These are phyloP conservation scores for Bombus sibiricus DNA, from an alignment of 1,140 invertebrate species.

Conservation along the genomic window DNA sequence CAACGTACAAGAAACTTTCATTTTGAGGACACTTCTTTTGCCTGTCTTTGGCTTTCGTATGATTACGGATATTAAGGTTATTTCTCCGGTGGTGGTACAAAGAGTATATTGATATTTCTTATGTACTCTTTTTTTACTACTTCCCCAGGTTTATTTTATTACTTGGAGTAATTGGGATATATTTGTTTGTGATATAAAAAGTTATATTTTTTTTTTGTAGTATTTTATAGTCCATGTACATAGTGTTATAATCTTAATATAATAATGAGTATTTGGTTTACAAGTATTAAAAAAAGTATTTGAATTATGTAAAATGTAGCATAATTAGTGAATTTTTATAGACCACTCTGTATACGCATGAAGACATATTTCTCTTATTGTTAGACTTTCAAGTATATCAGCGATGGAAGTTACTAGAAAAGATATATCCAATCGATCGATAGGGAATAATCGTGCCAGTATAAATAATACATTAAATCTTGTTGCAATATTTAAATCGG, in stretches of 20 bases:
- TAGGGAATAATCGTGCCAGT: not conserved
- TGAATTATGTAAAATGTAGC: not conserved
- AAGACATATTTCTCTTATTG: not conserved
- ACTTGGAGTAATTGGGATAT: not conserved
- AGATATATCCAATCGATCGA: slow-evolving; percentile 3
- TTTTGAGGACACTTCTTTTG: slow-evolving; percentile 1
- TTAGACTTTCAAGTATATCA: too few relatives aligned
- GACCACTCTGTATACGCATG: not conserved
- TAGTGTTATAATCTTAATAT: not conserved
- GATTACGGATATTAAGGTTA: not conserved
- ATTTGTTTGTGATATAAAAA: not conserved
- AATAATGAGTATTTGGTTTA: not conserved
- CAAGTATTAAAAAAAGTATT: not conserved
- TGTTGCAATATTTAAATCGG: slow-evolving; percentile 18
- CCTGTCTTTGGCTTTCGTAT: not conserved
- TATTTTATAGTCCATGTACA: not conserved
- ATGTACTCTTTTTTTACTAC: not conserved
- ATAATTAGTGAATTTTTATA: not conserved
- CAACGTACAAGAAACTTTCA: not conserved
- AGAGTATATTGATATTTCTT: slow-evolving; percentile 8
- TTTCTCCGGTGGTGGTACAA: not conserved
- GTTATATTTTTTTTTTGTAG: not conserved
- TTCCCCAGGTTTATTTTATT: not conserved
- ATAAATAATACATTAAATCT: slow-evolving; percentile 19
- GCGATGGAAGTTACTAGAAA: not conserved